Conservation (phyloP, 2,113 vertebrate species). For the Balaeniceps rex region DNA sequence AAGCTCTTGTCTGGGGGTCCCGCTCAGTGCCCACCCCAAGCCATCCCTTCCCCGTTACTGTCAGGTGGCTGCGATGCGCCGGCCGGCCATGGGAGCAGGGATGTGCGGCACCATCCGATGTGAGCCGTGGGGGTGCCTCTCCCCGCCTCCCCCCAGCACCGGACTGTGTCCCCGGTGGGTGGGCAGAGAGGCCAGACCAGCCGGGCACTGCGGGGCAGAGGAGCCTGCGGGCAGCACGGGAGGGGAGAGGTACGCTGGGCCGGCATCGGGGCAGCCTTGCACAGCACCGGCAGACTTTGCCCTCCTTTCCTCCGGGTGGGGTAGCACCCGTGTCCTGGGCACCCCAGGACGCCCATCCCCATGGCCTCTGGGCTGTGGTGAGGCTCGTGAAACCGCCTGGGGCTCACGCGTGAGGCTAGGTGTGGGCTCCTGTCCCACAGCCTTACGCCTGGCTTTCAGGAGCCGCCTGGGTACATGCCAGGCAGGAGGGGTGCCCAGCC, state of each 20-base stretch:
- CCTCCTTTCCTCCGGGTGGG: not conserved
- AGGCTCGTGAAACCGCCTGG: not conserved
- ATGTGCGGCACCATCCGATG: accelerated
- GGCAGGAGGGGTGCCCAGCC: not conserved
- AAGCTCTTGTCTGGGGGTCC: not conserved
- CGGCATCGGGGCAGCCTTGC: not conserved
- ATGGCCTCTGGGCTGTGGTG: not conserved
- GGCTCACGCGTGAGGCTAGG: not conserved
- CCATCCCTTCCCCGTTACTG: accelerated
- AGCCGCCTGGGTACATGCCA: not conserved
- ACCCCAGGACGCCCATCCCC: not conserved
- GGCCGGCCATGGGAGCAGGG: not conserved
- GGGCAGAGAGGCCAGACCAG: not conserved
- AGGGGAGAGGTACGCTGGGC: not conserved
- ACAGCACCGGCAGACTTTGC: not conserved
- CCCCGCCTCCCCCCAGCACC: not conserved
- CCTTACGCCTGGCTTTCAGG: not conserved
- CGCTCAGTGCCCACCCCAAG: not conserved
- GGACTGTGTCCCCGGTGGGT: accelerated
- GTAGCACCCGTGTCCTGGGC: not conserved
- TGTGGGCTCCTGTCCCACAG: not conserved
- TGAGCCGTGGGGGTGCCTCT: not conserved
- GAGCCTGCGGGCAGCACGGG: not conserved
- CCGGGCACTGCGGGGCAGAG: not conserved
- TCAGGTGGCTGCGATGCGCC: not conserved